Conservation (phyloP, 2,888 invertebrate species). For the Cantharis rufa region DNA sequence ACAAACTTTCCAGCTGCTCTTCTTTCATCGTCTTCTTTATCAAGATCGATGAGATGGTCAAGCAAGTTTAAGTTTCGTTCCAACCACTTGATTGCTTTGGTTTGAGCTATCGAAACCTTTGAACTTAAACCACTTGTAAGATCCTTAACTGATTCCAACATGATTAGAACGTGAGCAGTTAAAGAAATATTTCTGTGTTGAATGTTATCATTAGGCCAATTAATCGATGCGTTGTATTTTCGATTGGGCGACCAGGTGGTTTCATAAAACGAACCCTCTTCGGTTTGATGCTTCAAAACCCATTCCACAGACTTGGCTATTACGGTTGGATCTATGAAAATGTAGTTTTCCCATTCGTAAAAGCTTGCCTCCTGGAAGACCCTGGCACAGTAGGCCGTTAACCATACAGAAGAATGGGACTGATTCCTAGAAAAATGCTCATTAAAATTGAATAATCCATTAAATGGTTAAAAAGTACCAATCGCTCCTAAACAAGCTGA, state of each 20-base stretch:
- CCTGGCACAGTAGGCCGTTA: constrained; percentile 89
- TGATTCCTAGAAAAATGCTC: constrained; percentile 66
- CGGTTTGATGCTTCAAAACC: constrained; percentile 83
- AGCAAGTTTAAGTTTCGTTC: constrained; percentile 81
- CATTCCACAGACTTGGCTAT: constrained; percentile 85
- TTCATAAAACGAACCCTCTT: constrained; percentile 88
- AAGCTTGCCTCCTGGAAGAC: constrained; percentile 91
- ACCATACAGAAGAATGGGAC: constrained; percentile 85
- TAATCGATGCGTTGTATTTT: constrained; percentile 78
- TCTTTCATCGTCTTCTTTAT: constrained; percentile 4
- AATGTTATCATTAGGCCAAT: constrained; percentile 60
- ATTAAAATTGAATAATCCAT: neutral
- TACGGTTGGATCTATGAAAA: constrained; percentile 89
- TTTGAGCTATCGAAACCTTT: constrained; percentile 75
- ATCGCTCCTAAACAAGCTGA: constrained; percentile 87
- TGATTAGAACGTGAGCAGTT: constrained; percentile 92
- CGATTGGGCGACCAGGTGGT: constrained; percentile 85
- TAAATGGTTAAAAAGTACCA: constrained; percentile 65
- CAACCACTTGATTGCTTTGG: constrained; percentile 77
- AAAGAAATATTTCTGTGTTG: constrained; percentile 81
- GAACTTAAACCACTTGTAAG: constrained; percentile 72
- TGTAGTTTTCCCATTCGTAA: constrained; percentile 96
- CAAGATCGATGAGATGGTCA: constrained; percentile 46
- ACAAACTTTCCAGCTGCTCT: constrained; percentile 9
- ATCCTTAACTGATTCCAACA: constrained; percentile 82